These are phyloP conservation scores for Allophyes oxyacanthae DNA, from an alignment of 2,888 invertebrate genomes.

Conservation along the genomic window DNA sequence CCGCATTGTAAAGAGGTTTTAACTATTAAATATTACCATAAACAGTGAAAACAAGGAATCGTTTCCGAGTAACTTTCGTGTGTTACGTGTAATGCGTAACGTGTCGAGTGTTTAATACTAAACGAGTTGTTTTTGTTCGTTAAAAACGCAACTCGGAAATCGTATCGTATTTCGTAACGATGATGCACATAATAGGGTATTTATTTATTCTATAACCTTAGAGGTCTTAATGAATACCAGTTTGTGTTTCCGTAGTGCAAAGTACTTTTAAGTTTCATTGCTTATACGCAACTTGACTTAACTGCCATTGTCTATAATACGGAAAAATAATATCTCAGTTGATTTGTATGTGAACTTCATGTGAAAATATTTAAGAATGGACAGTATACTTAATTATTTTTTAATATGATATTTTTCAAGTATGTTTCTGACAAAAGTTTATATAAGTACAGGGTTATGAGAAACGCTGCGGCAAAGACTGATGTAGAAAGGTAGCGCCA, in stretches of 20 bases:
- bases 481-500: no score
- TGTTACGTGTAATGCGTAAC: conserved; percentile 24
- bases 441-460: no score
- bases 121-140: not conserved
- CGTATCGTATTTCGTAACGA: conserved; percentile 22
- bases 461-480: no score
- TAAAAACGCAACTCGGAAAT: conserved; percentile 24
- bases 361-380: conserved; percentile 17
- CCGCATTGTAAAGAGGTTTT: conserved; percentile 31
- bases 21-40: conserved; percentile 27
- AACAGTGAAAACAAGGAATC: conserved; percentile 53
- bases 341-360: conserved; percentile 8
- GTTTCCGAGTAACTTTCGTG: conserved; percentile 46
- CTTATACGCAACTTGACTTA: conserved; percentile 16
- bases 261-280: conserved; percentile 34
- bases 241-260: conserved; percentile 22
- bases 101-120: conserved; percentile 16
- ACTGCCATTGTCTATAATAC: not conserved
- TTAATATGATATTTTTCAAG: not conserved
- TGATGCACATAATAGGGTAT: conserved; percentile 30
- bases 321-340: conserved; percentile 5
- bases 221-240: conserved; percentile 22
- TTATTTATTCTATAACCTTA: conserved; percentile 31
- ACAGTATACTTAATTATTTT: not conserved
- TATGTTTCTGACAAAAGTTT: no score